Base-by-base conservation (phyloP, 2,888 invertebrate species). In the Pandemis heparana region DNA sequence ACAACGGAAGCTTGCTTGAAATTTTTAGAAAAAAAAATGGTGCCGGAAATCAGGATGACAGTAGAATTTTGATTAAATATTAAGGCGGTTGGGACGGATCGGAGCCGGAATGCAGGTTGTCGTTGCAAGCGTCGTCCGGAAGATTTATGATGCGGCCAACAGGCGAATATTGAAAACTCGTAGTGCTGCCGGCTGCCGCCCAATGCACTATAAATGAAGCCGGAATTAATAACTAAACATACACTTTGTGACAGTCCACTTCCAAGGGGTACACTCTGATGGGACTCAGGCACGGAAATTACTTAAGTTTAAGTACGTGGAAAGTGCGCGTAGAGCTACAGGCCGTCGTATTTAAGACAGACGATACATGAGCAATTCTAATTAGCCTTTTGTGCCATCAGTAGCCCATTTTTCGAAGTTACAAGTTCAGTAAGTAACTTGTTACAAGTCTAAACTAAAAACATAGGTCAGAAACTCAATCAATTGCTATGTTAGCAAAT, bases 71-170 rank as follows among this genome's bases (percentile, higher is more conserved):
- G 90, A 92, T 92, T 91, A 91, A 92, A 91, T 90, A 92, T 88
- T 83, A 88, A 89, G 87, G 87, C 89, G 86, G 87, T 80, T 81
- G 79, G 70, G 78, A 80, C 87, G 86, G 87, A 79, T 81, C 79
- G 74, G 78, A 80, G 78, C 83, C 83, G 83, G 90, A 89, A 90
- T 90, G 90, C 91, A 92, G 88, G 89, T 88, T 90, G 92, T 88
- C 90, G 88, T 82, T 83, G 82, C 84, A 83, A 83, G 82, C 85
- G 88, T 86, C 85, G 87, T 86, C 78, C 82, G 78, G 78, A 89
- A 92, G 92, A 92, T 92, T 92, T 92, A 92, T 91, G 92, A 90
- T 89, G 85, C 87, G 83, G 85, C 92, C 91, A 91, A 92, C 91
- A 89, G 88, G 91, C 91, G 90, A 90, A 86, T 87, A 92, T 92